Evolutionary conservation across 2,113 vertebrate species (phyloP), one percentile per base, ranked within the genome.

Genomic region (Laterallus jamaicensis): DNA sequence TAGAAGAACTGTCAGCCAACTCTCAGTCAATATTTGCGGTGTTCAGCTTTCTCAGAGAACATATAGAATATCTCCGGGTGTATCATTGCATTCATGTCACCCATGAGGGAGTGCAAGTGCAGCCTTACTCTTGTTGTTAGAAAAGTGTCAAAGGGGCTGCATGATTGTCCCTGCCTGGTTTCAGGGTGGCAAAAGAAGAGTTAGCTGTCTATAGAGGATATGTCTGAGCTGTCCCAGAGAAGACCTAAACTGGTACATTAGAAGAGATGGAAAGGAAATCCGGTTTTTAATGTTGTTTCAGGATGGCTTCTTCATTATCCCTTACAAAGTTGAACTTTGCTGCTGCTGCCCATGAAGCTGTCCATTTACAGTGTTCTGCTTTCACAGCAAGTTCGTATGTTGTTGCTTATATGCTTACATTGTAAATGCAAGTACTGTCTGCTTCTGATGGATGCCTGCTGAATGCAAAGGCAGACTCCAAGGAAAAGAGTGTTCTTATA

Each of bases 1-100:
- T 56, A 82, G 69, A 19, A 82, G 15, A 75, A 39, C 14, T 91
- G 25, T 75, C 40, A 75, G 31, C 4, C 28, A 64, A 20, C 60
- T 84, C 58, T 88, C 44, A 60, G 9, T 88, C 32, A 40, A 37
- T 84, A 62, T 74, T 76, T 77, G 24, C 14, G 58, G 18, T 60
- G 39, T 78, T 83, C 9, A 15, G 5, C 44, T 95, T 84, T 71
- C 7, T 87, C 25, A 26, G 39, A 69, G 35, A 69, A 56, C 14
- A 7, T 40, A 15, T 11, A 37, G 59, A 80, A 10, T 88, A 39
- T 63, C 40, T 70, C 15, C 1, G 4, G 5, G 15, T 81, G 8
- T 54, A 16, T 70, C 37, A 10, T 24, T 69, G 20, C 1, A 2
- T 42, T 9, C 20, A 5, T 0, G 3, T n/a, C 15, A 10, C 22